phyloP scores from a whole-genome alignment of 2,888 invertebrate genomes.

The Zootermopsis nevadensis region DNA sequence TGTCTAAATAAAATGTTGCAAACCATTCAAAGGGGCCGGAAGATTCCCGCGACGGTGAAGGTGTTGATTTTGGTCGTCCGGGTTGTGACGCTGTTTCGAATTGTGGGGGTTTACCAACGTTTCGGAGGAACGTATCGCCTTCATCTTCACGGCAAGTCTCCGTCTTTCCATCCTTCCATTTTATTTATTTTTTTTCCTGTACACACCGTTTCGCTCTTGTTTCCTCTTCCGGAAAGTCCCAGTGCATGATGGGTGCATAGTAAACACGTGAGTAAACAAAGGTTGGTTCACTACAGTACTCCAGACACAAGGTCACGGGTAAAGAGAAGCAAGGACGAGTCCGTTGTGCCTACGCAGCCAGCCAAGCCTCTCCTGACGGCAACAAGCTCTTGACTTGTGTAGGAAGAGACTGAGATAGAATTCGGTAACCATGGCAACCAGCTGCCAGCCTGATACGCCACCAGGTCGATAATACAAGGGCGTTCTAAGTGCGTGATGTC shows the following conservation, averaged over 20 bases:
- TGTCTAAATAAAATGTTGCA: too few species aligned
- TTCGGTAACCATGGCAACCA: slow-evolving; percentile 13
- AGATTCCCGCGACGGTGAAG: too few species aligned
- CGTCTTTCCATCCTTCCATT: too few species aligned
- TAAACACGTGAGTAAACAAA: neutral
- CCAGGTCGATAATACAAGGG: neutral
- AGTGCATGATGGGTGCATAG: neutral
- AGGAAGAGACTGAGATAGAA: slow-evolving; percentile 8
- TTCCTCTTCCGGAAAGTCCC: neutral
- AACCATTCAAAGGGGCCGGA: too few species aligned
- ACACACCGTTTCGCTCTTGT: neutral
- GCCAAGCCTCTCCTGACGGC: too few species aligned
- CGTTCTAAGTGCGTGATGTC: neutral
- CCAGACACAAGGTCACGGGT: neutral
- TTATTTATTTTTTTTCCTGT: too few species aligned
- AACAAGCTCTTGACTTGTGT: neutral
- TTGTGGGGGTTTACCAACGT: too few species aligned
- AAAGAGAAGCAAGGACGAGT: neutral
- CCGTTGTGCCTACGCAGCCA: neutral
- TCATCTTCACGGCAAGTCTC: too few species aligned
- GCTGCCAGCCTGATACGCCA: neutral
- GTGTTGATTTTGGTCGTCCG: too few species aligned
- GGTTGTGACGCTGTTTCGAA: too few species aligned
- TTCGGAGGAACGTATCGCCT: too few species aligned
- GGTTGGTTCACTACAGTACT: neutral